phyloP scores from a whole-genome alignment of 2,113 vertebrate genomes.

The Geococcyx californianus region DNA sequence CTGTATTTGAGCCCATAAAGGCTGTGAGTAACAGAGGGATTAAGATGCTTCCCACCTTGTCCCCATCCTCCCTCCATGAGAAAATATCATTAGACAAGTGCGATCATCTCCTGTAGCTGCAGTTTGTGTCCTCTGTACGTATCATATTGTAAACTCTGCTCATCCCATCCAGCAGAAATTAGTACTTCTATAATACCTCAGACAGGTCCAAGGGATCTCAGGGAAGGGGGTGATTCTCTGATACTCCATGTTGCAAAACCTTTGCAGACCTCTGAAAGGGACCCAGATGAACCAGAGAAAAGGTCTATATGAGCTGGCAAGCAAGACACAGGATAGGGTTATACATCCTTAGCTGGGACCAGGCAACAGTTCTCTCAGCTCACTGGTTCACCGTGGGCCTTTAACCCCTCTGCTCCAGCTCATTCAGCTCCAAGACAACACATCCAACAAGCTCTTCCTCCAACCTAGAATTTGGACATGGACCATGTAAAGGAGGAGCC shows the following conservation, averaged over 20 bases:
- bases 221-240: background rate
- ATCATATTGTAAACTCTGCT: background rate
- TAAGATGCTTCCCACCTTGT: background rate
- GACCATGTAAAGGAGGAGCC: background rate
- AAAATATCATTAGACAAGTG: background rate
- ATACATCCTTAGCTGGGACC: background rate
- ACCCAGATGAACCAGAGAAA: background rate
- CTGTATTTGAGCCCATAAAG: background rate
- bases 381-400: background rate
- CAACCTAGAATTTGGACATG: background rate
- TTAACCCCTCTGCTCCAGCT: background rate
- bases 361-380: background rate
- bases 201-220: background rate
- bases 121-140: background rate
- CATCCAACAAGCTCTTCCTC: background rate
- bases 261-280: background rate
- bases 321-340: background rate
- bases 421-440: background rate
- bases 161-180: background rate
- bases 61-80: background rate
- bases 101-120: background rate
- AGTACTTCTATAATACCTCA: background rate
- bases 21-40: background rate
- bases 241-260: background rate
- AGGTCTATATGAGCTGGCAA: background rate